A percentile compares a stretch with the other conserved stretches of the same genome.
Evolutionary conservation across 1,140 invertebrate species (phyloP).

Genomic region (Mya arenaria): DNA sequence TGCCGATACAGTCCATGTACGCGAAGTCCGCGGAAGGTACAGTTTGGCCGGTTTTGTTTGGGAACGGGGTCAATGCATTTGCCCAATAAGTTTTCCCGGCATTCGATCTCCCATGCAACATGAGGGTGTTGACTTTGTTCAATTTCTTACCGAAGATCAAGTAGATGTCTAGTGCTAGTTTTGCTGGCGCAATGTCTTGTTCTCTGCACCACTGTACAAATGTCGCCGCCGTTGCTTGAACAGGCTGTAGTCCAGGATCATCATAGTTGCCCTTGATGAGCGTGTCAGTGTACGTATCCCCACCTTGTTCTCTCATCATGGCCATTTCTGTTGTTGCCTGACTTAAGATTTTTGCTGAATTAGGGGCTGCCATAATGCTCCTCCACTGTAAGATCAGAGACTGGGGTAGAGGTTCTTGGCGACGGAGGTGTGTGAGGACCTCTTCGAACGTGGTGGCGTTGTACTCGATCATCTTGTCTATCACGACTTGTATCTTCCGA

Average conservation of each 20-base stretch:
- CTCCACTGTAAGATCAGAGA: too few relatives aligned
- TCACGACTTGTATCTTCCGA: too few relatives aligned
- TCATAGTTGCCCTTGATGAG: neutral
- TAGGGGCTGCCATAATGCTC: too few relatives aligned
- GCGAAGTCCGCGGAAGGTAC: neutral
- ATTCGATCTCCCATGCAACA: neutral
- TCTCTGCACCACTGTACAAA: neutral
- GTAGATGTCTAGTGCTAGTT: neutral
- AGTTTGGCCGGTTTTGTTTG: neutral
- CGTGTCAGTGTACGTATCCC: neutral
- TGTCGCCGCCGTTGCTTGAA: too few relatives aligned
- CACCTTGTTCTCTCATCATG: too few relatives aligned
- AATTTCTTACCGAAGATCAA: neutral
- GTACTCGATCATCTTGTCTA: too few relatives aligned
- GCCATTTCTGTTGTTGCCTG: too few relatives aligned
- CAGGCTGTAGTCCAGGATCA: neutral
- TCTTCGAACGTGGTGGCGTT: too few relatives aligned
- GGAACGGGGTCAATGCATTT: neutral
- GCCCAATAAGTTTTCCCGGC: slow-evolving; percentile 21
- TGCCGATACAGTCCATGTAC: neutral
- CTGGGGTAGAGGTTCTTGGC: too few relatives aligned
- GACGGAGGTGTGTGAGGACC: too few relatives aligned
- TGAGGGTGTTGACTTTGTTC: neutral
- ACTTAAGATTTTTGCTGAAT: too few relatives aligned
- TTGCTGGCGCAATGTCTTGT: neutral